Evolutionary conservation across 1,140 invertebrate genomes (phyloP).

Genomic region (Heterodera carotae): DNA sequence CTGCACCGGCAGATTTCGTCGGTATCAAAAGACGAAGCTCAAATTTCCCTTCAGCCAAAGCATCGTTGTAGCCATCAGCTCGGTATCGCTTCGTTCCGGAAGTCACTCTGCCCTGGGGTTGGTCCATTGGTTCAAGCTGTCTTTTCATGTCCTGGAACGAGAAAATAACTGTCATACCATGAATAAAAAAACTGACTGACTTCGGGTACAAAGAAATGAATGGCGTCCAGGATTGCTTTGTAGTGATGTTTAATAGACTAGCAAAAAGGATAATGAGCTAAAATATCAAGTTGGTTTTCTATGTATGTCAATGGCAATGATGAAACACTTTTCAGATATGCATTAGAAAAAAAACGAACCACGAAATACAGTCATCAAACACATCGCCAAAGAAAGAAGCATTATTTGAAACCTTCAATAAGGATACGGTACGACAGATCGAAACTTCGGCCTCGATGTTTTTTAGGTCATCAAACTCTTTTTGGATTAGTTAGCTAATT

Average conservation of each 20-base stretch:
- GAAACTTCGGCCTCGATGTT: too few relatives aligned
- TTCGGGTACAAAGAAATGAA: slow-evolving; percentile 14
- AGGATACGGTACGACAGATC: too few relatives aligned
- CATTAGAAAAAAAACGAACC: too few relatives aligned
- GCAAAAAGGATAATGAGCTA: neutral
- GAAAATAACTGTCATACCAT: neutral
- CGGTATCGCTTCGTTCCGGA: slow-evolving; percentile 28
- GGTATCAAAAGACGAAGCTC: slow-evolving; percentile 62
- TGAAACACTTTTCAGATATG: too few relatives aligned
- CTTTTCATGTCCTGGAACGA: slow-evolving; percentile 28
- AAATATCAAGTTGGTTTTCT: too few relatives aligned
- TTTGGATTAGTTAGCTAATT: too few relatives aligned
- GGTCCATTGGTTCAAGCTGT: slow-evolving; percentile 24
- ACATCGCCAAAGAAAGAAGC: too few relatives aligned
- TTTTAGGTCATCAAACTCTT: too few relatives aligned
- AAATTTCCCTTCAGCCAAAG: slow-evolving; percentile 60
- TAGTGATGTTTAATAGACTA: neutral
- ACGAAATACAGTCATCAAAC: too few relatives aligned
- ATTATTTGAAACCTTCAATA: too few relatives aligned
- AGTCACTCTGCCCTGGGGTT: slow-evolving; percentile 21
- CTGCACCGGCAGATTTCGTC: slow-evolving; percentile 78
- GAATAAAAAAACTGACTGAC: neutral
- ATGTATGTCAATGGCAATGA: too few relatives aligned
- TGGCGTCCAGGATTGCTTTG: slow-evolving; percentile 18
- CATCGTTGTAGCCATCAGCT: slow-evolving; percentile 41